phyloP scores from a whole-genome alignment of 2,888 invertebrate species.

The Pyrrhosoma nymphula region DNA sequence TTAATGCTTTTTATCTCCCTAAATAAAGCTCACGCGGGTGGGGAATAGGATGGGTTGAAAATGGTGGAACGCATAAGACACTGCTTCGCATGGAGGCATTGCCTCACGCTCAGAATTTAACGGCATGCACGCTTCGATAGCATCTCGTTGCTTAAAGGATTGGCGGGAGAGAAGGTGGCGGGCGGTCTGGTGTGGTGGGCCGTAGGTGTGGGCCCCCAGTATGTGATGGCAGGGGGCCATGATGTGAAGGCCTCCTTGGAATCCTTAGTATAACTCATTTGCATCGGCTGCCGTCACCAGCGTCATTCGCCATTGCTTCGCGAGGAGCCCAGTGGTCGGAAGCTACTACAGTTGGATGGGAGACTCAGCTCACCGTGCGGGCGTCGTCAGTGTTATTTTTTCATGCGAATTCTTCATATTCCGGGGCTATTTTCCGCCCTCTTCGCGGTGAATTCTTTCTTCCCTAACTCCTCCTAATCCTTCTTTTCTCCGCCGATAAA shows the following conservation, averaged over 20 bases:
- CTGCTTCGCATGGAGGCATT: neutral
- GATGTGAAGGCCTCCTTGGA: neutral
- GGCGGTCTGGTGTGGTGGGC: neutral
- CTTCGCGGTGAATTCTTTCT: neutral
- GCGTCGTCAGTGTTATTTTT: neutral
- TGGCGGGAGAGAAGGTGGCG: neutral
- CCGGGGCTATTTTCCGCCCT: neutral
- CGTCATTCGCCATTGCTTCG: neutral
- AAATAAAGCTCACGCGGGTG: neutral
- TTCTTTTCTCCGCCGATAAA: neutral
- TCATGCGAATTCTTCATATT: neutral
- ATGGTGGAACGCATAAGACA: neutral
- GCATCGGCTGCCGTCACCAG: neutral
- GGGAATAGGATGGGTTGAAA: neutral
- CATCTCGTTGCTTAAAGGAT: neutral
- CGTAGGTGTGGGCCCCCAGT: neutral
- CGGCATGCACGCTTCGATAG: neutral
- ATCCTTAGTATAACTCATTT: slow-evolving; percentile 19
- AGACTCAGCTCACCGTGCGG: neutral
- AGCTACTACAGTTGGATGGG: neutral
- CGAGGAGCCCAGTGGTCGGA: neutral
- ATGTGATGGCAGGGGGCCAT: neutral
- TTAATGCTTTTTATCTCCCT: slow-evolving; percentile 11
- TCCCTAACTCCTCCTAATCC: no score
- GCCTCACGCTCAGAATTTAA: neutral